Evolutionary conservation across 2,888 invertebrate genomes (phyloP), one percentile per base, ranked within the genome.

Genomic region (Acleris sparsana): DNA sequence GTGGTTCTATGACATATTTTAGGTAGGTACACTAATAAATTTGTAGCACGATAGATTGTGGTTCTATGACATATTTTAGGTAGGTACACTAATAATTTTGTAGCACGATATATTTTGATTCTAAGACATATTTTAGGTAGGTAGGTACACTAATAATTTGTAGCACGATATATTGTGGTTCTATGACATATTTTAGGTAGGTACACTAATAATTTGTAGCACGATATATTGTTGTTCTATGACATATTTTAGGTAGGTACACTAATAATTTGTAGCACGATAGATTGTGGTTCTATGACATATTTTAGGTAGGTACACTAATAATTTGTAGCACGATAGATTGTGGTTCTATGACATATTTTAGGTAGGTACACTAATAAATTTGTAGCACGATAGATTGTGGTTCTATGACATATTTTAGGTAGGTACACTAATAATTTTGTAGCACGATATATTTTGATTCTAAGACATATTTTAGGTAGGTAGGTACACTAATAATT

Each of bases 1-100:
- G n/a, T n/a, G n/a, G n/a, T n/a, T n/a, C n/a, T n/a, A n/a, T n/a
- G n/a, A n/a, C n/a, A 20, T 25, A 43, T 25, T 25, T 16, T 1
- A 59, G 29, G 7, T 51, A 9, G 13, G n/a, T 52, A 61, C 3
- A 46, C 17, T 16, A 13, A n/a, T 39, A 60, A 53, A 58, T 63
- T 53, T 17, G 53, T 57, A n/a, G n/a, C n/a, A n/a, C n/a, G n/a
- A n/a, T n/a, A n/a, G n/a, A n/a, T n/a, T n/a, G n/a, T n/a, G n/a
- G n/a, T n/a, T n/a, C n/a, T n/a, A n/a, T n/a, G n/a, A n/a, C n/a
- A 20, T 25, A 43, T 25, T 25, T 16, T 1, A 59, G 29, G 7
- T 51, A 9, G 13, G n/a, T 52, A 61, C 3, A 46, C 17, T 16
- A 13, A n/a, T 39, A 60, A 53, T 63, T 63, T 53, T 17, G 53